Conservation (phyloP, 2,113 vertebrate genomes). For the Vireo altiloquus region DNA sequence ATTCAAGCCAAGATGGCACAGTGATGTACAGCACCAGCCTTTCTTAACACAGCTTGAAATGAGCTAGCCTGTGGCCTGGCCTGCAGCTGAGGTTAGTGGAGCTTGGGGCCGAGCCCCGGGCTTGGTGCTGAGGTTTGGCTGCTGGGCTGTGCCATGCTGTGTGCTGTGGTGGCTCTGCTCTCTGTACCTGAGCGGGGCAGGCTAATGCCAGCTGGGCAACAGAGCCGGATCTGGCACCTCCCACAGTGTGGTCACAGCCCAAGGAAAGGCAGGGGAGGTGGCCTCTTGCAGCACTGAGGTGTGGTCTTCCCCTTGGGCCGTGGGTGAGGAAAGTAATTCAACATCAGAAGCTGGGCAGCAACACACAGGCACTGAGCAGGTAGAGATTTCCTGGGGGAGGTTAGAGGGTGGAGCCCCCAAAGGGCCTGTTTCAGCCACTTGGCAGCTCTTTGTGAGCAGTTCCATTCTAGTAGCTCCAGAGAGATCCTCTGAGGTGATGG, state of each 20-base stretch:
- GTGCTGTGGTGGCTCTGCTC: not conserved
- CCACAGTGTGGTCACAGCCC: not conserved
- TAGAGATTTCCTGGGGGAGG: not conserved
- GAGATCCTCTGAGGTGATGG: not conserved
- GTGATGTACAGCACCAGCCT: not conserved
- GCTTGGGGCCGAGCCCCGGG: accelerated
- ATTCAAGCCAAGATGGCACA: not conserved
- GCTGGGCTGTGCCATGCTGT: not conserved
- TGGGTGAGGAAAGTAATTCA: not conserved
- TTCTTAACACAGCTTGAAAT: not conserved
- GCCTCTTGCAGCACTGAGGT: not conserved
- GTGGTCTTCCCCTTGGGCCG: not conserved
- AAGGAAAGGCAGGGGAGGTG: not conserved
- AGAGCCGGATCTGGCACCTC: not conserved
- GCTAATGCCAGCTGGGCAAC: not conserved
- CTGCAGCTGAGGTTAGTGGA: not conserved
- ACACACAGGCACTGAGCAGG: not conserved
- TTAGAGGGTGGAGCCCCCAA: not conserved
- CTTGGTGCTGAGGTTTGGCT: conserved; percentile 1
- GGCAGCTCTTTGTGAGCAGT: not conserved
- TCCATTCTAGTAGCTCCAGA: not conserved
- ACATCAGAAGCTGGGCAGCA: not conserved
- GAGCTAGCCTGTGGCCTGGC: not conserved
- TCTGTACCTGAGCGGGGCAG: accelerated
- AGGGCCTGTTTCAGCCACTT: not conserved